phyloP scores from a whole-genome alignment of 2,888 invertebrate species.

The Ferdinandea cuprea region DNA sequence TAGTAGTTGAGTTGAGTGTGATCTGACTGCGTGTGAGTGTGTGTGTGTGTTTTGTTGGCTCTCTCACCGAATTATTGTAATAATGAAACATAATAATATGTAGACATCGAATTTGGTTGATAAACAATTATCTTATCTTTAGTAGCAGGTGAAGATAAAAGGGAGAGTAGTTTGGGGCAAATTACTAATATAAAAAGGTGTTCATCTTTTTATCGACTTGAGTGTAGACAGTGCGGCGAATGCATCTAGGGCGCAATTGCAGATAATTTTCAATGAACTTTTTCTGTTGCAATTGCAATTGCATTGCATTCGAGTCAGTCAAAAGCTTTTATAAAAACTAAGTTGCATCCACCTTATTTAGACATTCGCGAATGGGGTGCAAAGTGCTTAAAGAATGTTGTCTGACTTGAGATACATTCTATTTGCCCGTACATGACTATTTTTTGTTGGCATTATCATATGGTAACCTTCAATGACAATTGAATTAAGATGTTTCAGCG shows the following conservation, averaged over 20 bases:
- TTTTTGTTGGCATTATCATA: not conserved
- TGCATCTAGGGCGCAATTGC: conserved; percentile 66
- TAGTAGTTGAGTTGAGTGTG: conserved; percentile 26
- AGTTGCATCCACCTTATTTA: conserved; percentile 13
- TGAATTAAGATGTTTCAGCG: not conserved
- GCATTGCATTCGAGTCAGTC: conserved; percentile 59
- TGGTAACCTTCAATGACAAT: not conserved
- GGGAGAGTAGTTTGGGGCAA: not conserved
- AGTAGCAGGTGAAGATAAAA: conserved; percentile 4
- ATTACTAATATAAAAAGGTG: not conserved
- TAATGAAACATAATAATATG: conserved; percentile 12
- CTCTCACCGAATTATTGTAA: conserved; percentile 4
- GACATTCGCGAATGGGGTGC: not conserved
- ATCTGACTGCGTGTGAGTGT: conserved; percentile 25
- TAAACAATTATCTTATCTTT: conserved; percentile 46
- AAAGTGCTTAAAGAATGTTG: not conserved
- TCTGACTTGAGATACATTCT: not conserved
- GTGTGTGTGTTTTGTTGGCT: conserved; percentile 17
- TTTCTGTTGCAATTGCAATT: conserved; percentile 46
- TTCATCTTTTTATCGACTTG: conserved; percentile 20
- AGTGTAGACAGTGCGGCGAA: conserved; percentile 40
- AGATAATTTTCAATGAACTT: conserved; percentile 34
- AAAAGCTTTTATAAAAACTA: conserved; percentile 57
- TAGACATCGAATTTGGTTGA: conserved; percentile 24
- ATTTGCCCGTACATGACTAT: not conserved